These are phyloP conservation scores for Oscheius sp. DNA, from an alignment of 2,888 invertebrate species.

Conservation along the genomic window DNA sequence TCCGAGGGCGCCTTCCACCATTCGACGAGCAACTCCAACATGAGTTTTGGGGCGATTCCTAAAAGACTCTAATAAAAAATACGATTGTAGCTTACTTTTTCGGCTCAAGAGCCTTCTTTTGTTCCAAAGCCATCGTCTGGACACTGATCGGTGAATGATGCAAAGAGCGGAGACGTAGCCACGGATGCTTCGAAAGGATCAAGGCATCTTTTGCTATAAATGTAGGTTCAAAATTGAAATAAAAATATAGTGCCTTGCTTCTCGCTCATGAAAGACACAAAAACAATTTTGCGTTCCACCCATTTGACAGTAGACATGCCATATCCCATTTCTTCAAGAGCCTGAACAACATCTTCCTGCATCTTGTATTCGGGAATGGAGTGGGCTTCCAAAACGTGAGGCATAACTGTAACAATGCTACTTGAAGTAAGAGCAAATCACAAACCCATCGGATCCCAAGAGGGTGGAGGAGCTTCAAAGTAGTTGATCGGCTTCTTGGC, in stretches of 20 bases:
- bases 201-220: slow-evolving; percentile 37
- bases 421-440: neutral
- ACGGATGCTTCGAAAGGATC: slow-evolving; percentile 41
- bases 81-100: slow-evolving; percentile 7
- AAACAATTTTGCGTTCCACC: slow-evolving; percentile 49
- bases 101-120: slow-evolving; percentile 17
- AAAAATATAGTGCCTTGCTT: slow-evolving; percentile 10
- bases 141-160: slow-evolving; percentile 38
- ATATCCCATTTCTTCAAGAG: slow-evolving; percentile 43
- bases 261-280: slow-evolving; percentile 44
- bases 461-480: slow-evolving; percentile 37
- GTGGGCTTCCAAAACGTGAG: slow-evolving; percentile 48
- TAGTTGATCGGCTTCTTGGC: slow-evolving; percentile 37
- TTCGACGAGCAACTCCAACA: slow-evolving; percentile 51
- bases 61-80: neutral
- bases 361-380: slow-evolving; percentile 53
- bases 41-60: slow-evolving; percentile 42
- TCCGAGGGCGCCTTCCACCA: slow-evolving; percentile 55
- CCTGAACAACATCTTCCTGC: slow-evolving; percentile 48
- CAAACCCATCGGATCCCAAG: too few relatives aligned
- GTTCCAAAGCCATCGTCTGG: slow-evolving; percentile 41
- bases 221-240: too few relatives aligned
- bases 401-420: slow-evolving; percentile 33
- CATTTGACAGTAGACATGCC: slow-evolving; percentile 45
- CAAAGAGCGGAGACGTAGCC: slow-evolving; percentile 46